Evolutionary conservation across 2,888 invertebrate species (phyloP).

Genomic region (Ceriagrion tenellum): DNA sequence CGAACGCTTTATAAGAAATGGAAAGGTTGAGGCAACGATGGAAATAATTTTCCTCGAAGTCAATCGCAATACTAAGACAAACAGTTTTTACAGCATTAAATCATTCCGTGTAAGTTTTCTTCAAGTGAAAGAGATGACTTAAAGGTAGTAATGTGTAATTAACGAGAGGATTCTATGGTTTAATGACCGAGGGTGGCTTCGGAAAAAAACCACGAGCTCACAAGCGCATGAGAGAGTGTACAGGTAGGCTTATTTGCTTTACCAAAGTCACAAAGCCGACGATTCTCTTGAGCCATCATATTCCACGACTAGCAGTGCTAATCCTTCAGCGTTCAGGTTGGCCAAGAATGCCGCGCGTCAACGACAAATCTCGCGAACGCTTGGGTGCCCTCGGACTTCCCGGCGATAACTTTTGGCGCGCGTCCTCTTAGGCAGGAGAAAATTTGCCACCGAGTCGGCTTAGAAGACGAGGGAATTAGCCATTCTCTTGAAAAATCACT

Average conservation of each 20-base stretch:
- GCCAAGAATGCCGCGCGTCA: not conserved
- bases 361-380: not conserved
- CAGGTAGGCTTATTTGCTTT: not conserved
- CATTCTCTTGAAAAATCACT: slow-evolving; percentile 5
- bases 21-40: too few relatives aligned
- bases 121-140: not conserved
- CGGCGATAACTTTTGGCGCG: not conserved
- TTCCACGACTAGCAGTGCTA: not conserved
- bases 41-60: too few relatives aligned
- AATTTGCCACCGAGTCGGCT: not conserved
- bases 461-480: not conserved
- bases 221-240: not conserved
- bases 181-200: not conserved
- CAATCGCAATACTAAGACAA: too few relatives aligned
- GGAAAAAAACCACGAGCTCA: not conserved
- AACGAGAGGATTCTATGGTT: not conserved
- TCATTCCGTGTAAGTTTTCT: not conserved
- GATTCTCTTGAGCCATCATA: not conserved
- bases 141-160: not conserved
- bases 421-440: not conserved
- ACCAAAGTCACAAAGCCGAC: not conserved
- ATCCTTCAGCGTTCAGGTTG: not conserved
- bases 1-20: too few relatives aligned
- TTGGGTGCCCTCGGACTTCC: not conserved
- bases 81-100: too few relatives aligned